Evolutionary conservation across 53 echinoderm and acorn worm species (phyloP).

Genomic region (Crossaster papposus): DNA sequence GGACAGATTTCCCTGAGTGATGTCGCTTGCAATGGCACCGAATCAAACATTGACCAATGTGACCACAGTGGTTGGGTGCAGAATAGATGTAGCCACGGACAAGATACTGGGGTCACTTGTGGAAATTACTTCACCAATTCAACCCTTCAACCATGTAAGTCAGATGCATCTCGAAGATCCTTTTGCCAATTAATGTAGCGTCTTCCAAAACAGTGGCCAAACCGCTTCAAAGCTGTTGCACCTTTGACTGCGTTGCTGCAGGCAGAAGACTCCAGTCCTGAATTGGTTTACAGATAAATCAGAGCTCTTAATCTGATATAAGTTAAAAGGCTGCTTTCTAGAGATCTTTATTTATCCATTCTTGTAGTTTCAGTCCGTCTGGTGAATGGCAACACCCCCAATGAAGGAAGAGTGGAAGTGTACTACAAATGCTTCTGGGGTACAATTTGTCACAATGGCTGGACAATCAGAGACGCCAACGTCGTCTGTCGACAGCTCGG

Average conservation of each 20-base stretch:
- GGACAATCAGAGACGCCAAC: constrained; percentile 61
- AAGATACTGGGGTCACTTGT: constrained; percentile 56
- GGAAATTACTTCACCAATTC: background rate
- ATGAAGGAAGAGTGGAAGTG: constrained; percentile 61
- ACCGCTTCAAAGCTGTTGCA: background rate
- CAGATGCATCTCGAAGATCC: too few species aligned
- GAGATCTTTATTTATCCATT: background rate
- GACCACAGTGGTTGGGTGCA: constrained; percentile 23
- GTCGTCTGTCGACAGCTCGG: constrained; percentile 63
- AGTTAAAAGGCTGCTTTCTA: too few species aligned
- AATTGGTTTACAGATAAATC: too few species aligned
- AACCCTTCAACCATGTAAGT: background rate
- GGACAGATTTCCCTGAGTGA: constrained; percentile 41
- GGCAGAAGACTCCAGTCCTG: too few species aligned
- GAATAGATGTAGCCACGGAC: constrained; percentile 26
- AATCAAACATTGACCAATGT: constrained; percentile 41
- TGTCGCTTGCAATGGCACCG: constrained; percentile 45
- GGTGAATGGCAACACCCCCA: constrained; percentile 28
- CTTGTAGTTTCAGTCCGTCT: constrained; percentile 40
- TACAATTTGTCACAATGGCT: constrained; percentile 53
- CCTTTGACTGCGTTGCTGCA: too few species aligned
- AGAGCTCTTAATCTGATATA: too few species aligned
- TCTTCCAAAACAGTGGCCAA: too few species aligned
- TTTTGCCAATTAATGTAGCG: too few species aligned
- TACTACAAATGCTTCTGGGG: constrained; percentile 62